A percentile compares a stretch with the other conserved stretches of the same genome.
phyloP scores from a whole-genome alignment of 2,113 vertebrate genomes.

The Myrmecophaga tridactyla region DNA sequence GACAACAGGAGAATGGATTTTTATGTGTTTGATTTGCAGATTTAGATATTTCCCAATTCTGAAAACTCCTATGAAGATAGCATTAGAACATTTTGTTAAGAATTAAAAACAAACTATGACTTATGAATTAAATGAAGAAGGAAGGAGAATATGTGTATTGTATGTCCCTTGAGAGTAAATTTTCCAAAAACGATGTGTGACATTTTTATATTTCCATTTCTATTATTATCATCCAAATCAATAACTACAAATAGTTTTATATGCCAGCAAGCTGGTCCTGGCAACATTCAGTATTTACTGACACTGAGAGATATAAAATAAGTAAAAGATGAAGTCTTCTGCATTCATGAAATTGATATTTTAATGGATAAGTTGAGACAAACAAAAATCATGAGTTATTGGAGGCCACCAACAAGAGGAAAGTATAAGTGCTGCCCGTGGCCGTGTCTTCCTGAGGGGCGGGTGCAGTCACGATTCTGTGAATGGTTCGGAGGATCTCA shows the following conservation, averaged over 20 bases:
- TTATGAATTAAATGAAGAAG: conserved; percentile 38
- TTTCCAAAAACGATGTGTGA: background rate
- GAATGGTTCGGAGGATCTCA: background rate
- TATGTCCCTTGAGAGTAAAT: background rate
- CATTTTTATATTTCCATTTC: background rate
- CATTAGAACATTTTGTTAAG: conserved; percentile 9
- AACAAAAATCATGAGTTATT: background rate
- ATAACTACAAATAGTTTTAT: background rate
- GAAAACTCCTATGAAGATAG: background rate
- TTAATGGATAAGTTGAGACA: background rate
- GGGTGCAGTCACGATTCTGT: background rate
- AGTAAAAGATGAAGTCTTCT: background rate
- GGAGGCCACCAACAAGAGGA: background rate
- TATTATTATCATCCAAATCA: background rate
- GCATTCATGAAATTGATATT: background rate
- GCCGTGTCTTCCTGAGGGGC: background rate
- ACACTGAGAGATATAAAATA: background rate
- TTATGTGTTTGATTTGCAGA: background rate
- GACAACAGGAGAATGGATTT: background rate
- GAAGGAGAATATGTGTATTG: background rate
- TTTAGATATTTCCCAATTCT: background rate
- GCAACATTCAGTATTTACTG: background rate
- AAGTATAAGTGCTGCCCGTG: background rate
- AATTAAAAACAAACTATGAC: too few species aligned
- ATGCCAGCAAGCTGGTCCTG: background rate